phyloP scores from a whole-genome alignment of 2,888 invertebrate genomes.

The Erebia palarica region DNA sequence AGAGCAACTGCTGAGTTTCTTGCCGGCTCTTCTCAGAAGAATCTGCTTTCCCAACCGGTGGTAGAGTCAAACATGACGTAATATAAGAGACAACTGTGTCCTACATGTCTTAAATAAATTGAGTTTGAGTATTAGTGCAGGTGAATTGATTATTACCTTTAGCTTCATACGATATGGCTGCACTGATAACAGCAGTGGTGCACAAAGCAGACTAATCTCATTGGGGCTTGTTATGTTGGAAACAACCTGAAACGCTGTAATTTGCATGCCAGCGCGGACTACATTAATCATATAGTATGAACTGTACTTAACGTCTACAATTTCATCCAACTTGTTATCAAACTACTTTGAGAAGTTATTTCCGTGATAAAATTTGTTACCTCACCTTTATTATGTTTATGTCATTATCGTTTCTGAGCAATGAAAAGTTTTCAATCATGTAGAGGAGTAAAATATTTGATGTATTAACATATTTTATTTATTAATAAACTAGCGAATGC shows the following conservation, averaged over 20 bases:
- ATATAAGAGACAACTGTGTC: no score
- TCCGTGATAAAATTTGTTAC: conserved; percentile 2
- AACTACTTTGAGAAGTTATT: conserved; percentile 24
- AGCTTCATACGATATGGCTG: conserved; percentile 1
- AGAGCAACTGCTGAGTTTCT: no score
- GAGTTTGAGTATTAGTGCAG: not conserved
- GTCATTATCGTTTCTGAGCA: no score
- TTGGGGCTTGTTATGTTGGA: conserved; percentile 42
- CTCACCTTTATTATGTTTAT: no score
- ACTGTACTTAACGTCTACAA: conserved; percentile 23
- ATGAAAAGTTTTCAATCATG: no score
- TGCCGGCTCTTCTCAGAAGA: no score
- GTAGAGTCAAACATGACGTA: no score
- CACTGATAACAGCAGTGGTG: conserved; percentile 11
- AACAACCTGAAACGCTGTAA: conserved; percentile 65
- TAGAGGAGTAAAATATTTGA: no score
- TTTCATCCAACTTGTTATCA: conserved; percentile 22
- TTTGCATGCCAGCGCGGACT: conserved; percentile 55
- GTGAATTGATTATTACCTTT: conserved; percentile 6
- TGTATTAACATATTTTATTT: no score
- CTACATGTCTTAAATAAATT: no score
- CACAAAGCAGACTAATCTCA: conserved; percentile 19
- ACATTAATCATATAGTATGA: conserved; percentile 33
- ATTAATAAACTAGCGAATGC: no score
- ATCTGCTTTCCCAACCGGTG: no score